Base-by-base conservation (phyloP, 1,140 invertebrate species). In the Euura saliciscinereae region DNA sequence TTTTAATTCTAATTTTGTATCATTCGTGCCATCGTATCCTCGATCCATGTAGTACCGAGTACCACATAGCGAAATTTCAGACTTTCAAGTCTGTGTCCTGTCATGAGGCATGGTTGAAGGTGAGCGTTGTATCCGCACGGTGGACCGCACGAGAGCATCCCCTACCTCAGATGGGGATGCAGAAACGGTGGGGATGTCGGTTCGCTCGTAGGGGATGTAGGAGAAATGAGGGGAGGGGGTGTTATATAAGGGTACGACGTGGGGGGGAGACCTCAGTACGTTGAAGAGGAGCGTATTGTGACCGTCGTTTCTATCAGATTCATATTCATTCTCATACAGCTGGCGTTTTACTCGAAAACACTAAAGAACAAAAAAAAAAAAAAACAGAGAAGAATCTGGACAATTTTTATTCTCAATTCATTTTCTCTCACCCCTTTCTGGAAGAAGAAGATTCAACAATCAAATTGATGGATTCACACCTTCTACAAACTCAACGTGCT, bases 211-310 rank as follows among this genome's bases (percentile, higher is more conserved):
- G 82, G 81, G 81, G 84, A 81, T 8, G 77, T 82, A 80, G 79
- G 80, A 82, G 73, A 65, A 72, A 72, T 75, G 77, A 86, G 83
- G 83, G 83, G 85, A 86, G 85, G 86, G 86, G 85, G 85, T 77
- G 80, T 82, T 88, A 87, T 88, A 87, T 82, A 82, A 84, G 71
- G 65, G 73, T 71, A 75, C 67, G 74, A 82, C 81, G 80, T 86
- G 86, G 84, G 83, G 85, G 86, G 85, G 85, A 87, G 80, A 85
- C 81, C 78, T 85, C 85, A 88, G 86, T 88, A 85, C 80, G 78
- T 83, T 80, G 80, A 83, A 86, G 82, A 85, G 79, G 75, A 86
- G 81, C 84, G 85, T 84, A 78, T 83, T 83, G 85, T 83, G 68
- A 80, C 28, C 78, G 78, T 84, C 80, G 80, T 82, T 78, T 77